Evolutionary conservation across 23 tunicate genomes (phyloP), one percentile per base, ranked within the genome.

Genomic region (Phallusia fumigata): DNA sequence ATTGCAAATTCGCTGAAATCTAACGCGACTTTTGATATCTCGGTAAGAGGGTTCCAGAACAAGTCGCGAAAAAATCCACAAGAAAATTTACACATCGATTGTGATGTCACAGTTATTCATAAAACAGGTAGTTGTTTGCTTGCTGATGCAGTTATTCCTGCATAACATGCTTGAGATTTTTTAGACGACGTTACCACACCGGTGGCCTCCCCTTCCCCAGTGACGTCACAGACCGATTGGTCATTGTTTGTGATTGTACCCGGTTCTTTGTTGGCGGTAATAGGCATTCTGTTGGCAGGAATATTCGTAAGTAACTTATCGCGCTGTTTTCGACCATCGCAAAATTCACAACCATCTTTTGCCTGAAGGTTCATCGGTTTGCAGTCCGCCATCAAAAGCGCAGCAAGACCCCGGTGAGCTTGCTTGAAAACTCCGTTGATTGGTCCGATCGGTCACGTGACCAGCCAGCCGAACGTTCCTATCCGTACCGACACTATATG

Each of bases 21-120:
- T 31, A 83, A 83, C 75, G 33, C 49, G 3, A 83, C 80, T 33
- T 45, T 74, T 13, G 86, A 83, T 79, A 34, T 83, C 18, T 73
- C 85, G 28, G 77, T 82, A 0, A 52, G 85, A 82, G 58, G 77
- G 3, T 35, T 82, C 58, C 33, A 19, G 3, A 69, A 36, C 36
- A 30, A 24, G 28, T 19, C 83, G 5, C 26, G 69, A 58, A 58
- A 58, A 58, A 58, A 58, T 58, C 69, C 69, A 21, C 69, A 58
- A 3, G 28, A 58, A 58, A 58, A 58, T 58, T 58, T 58, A 58
- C 69, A 24, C 13, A 16, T 58, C 3, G 13, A 24, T 58, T 58
- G 69, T 58, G 69, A 58, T 13, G 69, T 58, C 28, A 58, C 8
- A 58, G 26, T 58, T 16, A 58, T 58, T 21, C 13, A 58, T 58